Percentiles rank a stretch among this genome's conserved stretches.
These are phyloP conservation scores for Bombus haemorrhoidalis DNA, from an alignment of 1,140 invertebrate genomes.

Conservation along the genomic window DNA sequence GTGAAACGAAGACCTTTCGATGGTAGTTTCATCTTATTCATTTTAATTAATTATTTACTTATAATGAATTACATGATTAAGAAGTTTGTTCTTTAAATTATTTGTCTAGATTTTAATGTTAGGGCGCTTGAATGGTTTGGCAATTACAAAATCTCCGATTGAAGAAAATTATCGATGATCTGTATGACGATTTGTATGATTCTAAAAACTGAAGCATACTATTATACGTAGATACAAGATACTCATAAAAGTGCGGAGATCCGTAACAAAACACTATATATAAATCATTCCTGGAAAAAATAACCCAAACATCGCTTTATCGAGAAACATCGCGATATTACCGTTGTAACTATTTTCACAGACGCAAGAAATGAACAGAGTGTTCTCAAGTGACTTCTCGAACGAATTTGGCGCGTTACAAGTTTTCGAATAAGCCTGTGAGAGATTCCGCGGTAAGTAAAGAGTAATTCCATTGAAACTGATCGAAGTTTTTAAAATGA, in stretches of 20 bases:
- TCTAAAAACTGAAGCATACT: too few relatives aligned
- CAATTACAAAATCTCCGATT: too few relatives aligned
- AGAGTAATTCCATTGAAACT: neutral
- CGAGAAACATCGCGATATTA: neutral
- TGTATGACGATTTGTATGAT: too few relatives aligned
- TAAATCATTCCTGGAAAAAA: too few relatives aligned
- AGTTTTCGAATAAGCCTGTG: neutral
- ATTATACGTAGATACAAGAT: too few relatives aligned
- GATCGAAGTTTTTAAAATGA: neutral
- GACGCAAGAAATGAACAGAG: neutral
- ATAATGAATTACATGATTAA: too few relatives aligned
- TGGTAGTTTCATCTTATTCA: neutral
- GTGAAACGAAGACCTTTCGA: too few relatives aligned
- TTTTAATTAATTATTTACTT: neutral
- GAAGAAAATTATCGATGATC: too few relatives aligned
- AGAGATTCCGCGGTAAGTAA: neutral
- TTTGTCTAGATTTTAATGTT: neutral
- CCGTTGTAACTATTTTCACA: neutral
- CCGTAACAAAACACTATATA: too few relatives aligned
- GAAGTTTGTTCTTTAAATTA: too few relatives aligned
- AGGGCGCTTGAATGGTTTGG: too few relatives aligned
- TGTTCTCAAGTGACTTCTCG: neutral
- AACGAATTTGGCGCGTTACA: neutral
- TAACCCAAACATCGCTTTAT: neutral
- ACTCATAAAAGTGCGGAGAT: too few relatives aligned